These are phyloP conservation scores for Dicyrtomina minuta DNA, from an alignment of 2,888 invertebrate species.

Conservation along the genomic window DNA sequence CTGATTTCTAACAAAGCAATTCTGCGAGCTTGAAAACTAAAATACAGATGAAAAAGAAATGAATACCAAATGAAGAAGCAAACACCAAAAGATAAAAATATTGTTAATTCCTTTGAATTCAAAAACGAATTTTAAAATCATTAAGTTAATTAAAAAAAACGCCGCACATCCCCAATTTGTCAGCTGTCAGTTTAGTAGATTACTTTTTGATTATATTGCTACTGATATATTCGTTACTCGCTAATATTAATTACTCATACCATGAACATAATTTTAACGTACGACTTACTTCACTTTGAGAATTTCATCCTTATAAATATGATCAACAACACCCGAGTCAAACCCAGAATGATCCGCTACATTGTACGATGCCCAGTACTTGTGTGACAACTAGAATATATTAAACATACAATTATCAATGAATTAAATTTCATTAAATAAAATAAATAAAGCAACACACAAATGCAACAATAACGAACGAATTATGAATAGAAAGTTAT, in stretches of 20 bases:
- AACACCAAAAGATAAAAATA: background rate
- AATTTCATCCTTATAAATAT: slow-evolving; percentile 86
- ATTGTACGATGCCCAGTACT: slow-evolving; percentile 90
- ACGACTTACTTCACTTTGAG: slow-evolving; percentile 68
- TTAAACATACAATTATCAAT: no score
- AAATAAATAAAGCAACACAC: no score
- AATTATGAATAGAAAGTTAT: no score
- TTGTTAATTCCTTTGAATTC: background rate
- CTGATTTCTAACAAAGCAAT: slow-evolving; percentile 96
- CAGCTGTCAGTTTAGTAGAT: no score
- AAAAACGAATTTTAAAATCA: background rate
- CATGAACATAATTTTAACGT: no score
- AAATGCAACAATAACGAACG: no score
- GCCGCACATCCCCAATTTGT: background rate
- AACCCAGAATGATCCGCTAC: slow-evolving; percentile 70
- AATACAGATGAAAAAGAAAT: slow-evolving; percentile 11
- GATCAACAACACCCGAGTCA: slow-evolving; percentile 77
- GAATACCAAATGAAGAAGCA: slow-evolving; percentile 9
- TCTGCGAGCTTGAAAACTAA: slow-evolving; percentile 75
- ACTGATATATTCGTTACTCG: no score
- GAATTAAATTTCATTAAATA: no score
- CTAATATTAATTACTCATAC: no score
- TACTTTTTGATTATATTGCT: no score
- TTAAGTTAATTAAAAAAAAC: background rate
- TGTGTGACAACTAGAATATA: slow-evolving; percentile 78